Base-by-base conservation (phyloP, 2,888 invertebrate species). In the Campaea margaritaria region DNA sequence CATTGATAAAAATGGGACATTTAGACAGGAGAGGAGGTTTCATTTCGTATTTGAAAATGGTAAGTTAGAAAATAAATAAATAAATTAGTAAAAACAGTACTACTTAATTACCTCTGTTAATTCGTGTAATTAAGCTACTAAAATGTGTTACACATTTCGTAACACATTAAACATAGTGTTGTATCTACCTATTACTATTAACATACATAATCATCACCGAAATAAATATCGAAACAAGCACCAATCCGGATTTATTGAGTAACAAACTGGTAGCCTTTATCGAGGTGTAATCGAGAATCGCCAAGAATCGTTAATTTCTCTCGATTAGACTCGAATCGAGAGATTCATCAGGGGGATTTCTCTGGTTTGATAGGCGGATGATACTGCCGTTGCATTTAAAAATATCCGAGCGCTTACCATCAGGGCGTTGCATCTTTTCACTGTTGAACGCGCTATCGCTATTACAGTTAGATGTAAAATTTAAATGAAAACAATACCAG, bases 21-120 rank as follows among this genome's bases (percentile, higher is more conserved):
- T 82, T 80, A 75, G 85, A 86, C 72, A 81, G 85, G 81, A 86
- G 80, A 80, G 86, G 81, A 76, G 76, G 76, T 70, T 68, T 74
- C 59, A 66, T 73, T 70, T 70, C 72, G 64, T 72, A 81, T 78
- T 78, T 85, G 62, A 91, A 86, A 84, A 91, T 91, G 91, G 91
- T 91, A 81, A 89, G 91, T 82, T 46, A 49, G 28, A 39, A 27
- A 16, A 3, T 43, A 31, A 12, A 13, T n/a, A 13, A 38, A 28
- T n/a, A 45, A 47, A n/a, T 43, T 13, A 42, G 0, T 41, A 15
- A 15, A 36, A 67, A 64, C 59, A 52, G 51, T 59, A 63, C 16
- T 48, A 21, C 21, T 10, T 31, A 31, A 31, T 31, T 31, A 9
- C 0, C 31, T 9, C 31, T 31, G 9, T 9, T 31, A 31, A 31